A percentile compares a stretch with the other conserved stretches of the same genome.
These are phyloP conservation scores for Elgaria multicarinata DNA, from an alignment of 2,113 vertebrate genomes.

Conservation along the genomic window DNA sequence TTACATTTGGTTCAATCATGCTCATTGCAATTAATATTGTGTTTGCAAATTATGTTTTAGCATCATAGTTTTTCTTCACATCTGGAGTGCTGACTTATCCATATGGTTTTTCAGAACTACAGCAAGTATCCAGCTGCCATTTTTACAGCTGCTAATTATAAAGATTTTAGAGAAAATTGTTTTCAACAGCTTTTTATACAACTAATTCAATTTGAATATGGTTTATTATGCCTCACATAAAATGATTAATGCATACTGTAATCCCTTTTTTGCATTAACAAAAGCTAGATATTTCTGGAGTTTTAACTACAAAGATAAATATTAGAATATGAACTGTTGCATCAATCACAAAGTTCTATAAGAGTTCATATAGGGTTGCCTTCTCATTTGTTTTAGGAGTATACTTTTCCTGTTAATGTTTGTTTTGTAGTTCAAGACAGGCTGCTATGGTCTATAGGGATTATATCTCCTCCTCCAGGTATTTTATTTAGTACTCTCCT, in stretches of 20 bases:
- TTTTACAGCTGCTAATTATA: constrained; percentile 47
- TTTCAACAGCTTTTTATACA: constrained; percentile 32
- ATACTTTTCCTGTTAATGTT: constrained; percentile 24
- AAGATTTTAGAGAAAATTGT: constrained; percentile 30
- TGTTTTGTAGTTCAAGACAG: neutral
- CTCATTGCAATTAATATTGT: constrained; percentile 44
- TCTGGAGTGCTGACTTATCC: constrained; percentile 25
- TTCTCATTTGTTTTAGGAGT: neutral
- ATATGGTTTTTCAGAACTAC: constrained; percentile 40
- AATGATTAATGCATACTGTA: constrained; percentile 30
- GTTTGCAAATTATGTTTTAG: constrained; percentile 40
- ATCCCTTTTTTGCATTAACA: constrained; percentile 29
- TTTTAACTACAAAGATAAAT: constrained; percentile 28
- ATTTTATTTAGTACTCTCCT: neutral
- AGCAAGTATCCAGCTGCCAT: constrained; percentile 26
- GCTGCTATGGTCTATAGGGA: neutral
- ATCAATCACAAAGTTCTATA: neutral
- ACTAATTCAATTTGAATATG: constrained; percentile 39
- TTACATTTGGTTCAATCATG: neutral
- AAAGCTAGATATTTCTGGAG: constrained; percentile 15
- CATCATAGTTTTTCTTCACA: neutral
- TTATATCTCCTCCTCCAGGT: neutral
- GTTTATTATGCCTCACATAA: constrained; percentile 29
- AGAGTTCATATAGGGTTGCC: neutral
- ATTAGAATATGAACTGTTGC: neutral